A percentile compares a stretch with the other conserved stretches of the same genome.
These are phyloP conservation scores for Catocala nupta DNA, from an alignment of 2,888 invertebrate genomes.

Conservation along the genomic window DNA sequence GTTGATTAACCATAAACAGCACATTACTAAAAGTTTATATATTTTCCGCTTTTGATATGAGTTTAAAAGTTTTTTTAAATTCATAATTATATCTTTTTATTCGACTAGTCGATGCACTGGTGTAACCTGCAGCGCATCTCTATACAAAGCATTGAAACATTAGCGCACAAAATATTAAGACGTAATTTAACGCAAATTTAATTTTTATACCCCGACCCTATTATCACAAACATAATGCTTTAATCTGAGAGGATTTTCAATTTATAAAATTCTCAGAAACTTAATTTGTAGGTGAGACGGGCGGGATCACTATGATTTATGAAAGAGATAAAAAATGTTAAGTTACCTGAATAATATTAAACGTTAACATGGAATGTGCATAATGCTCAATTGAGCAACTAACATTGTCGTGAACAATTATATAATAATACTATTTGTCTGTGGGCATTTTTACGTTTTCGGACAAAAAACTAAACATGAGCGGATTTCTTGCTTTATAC, in stretches of 20 bases:
- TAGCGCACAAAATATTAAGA: constrained; percentile 29
- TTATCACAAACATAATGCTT: constrained; percentile 60
- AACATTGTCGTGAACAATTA: too few species aligned
- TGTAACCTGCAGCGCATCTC: too few species aligned
- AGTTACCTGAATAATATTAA: constrained; percentile 36
- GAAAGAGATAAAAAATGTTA: constrained; percentile 49
- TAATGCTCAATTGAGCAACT: constrained; percentile 14
- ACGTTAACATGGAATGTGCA: constrained; percentile 39
- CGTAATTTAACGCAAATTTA: constrained; percentile 69
- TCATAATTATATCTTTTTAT: too few species aligned
- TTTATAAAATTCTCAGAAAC: constrained; percentile 66
- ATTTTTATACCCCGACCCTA: constrained; percentile 59
- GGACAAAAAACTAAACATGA: not conserved
- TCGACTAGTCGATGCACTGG: too few species aligned
- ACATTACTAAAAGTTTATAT: too few species aligned
- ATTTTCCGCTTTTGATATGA: too few species aligned
- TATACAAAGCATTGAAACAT: too few species aligned
- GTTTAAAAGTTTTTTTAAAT: too few species aligned
- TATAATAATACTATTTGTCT: too few species aligned
- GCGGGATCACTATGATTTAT: constrained; percentile 61
- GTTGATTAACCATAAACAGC: too few species aligned
- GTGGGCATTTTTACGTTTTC: not conserved
- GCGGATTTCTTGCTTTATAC: too few species aligned
- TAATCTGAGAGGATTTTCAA: constrained; percentile 62
- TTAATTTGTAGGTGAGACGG: constrained; percentile 59